phyloP scores from a whole-genome alignment of 2,797 vertebrate species.

The Capromys pilorides region DNA sequence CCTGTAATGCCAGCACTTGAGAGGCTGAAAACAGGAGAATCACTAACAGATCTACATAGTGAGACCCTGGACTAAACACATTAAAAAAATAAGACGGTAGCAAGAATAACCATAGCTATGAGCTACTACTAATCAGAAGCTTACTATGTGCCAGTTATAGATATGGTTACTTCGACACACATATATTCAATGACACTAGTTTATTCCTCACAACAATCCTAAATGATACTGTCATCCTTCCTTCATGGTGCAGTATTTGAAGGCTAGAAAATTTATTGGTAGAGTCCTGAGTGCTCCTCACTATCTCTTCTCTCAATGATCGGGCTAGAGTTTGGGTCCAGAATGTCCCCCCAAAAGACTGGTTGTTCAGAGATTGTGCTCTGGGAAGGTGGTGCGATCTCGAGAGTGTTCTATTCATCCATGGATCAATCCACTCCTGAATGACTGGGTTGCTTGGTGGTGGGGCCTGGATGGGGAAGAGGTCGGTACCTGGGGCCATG shows the following conservation, averaged over 20 bases:
- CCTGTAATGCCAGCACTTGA: too few species aligned
- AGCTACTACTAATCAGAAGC: background rate
- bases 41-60: too few species aligned
- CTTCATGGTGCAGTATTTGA: background rate
- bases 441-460: background rate
- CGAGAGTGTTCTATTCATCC: background rate
- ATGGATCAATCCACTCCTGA: background rate
- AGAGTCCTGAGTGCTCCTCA: background rate
- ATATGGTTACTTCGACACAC: background rate
- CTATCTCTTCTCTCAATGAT: background rate
- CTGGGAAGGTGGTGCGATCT: background rate
- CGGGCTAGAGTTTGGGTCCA: too few species aligned
- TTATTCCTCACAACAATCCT: background rate
- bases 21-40: too few species aligned
- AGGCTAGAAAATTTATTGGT: background rate
- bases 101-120: constrained; percentile 38
- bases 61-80: too few species aligned
- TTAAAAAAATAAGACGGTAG: background rate
- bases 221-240: background rate
- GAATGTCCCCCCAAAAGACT: background rate
- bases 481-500: background rate
- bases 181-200: background rate
- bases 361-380: background rate
- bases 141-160: background rate
- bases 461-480: background rate